A percentile compares a stretch with the other conserved stretches of the same genome.
phyloP scores from a whole-genome alignment of 2,113 vertebrate species.

The Mirza zaza region DNA sequence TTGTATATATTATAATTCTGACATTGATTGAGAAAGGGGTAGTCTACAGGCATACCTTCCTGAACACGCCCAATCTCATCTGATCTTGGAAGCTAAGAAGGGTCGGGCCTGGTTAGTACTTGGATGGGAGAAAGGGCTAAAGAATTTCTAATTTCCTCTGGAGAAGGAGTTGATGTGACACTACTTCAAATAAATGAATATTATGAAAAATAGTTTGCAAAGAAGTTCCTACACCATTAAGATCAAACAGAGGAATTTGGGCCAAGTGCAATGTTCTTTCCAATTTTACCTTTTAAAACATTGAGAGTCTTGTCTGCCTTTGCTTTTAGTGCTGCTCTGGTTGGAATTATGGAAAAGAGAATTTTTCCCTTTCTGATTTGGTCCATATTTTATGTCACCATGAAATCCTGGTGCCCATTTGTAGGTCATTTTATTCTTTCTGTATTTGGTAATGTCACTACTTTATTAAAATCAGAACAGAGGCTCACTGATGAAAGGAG shows the following conservation, averaged over 20 bases:
- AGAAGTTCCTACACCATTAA: background rate
- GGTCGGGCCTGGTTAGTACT: too few species aligned
- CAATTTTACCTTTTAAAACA: background rate
- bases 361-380: background rate
- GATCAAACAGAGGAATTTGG: background rate
- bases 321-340: constrained; percentile 3
- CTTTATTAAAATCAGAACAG: background rate
- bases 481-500: background rate
- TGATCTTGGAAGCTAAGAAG: too few species aligned
- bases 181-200: background rate
- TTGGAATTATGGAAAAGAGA: background rate
- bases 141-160: constrained; percentile 53
- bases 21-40: constrained; percentile 3
- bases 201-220: background rate
- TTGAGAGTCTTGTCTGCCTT: background rate
- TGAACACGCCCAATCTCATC: too few species aligned
- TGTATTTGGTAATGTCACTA: background rate
- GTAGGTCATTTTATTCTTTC: background rate
- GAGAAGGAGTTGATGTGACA: background rate
- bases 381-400: background rate
- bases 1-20: constrained; percentile 23
- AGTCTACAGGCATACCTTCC: too few species aligned
- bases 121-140: background rate
- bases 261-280: background rate
- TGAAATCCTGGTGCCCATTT: background rate